These are phyloP conservation scores for Semnopithecus entellus DNA, from an alignment of 2,113 vertebrate genomes.

Conservation along the genomic window DNA sequence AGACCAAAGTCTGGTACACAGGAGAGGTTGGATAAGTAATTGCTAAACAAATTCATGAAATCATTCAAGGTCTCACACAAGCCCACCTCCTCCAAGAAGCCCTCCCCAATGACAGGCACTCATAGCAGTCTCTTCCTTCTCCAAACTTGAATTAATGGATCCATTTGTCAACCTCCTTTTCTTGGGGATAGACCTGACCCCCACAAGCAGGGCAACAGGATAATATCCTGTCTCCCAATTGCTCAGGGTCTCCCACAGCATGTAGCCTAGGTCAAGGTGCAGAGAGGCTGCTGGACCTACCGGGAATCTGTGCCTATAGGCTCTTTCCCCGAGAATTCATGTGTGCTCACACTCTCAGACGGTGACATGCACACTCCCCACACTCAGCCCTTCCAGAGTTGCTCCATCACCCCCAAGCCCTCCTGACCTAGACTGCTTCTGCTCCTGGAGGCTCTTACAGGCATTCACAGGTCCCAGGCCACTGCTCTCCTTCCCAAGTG, in stretches of 20 bases:
- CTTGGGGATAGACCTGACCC: background rate
- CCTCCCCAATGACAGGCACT: background rate
- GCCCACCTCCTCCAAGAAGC: slow-evolving; percentile 30
- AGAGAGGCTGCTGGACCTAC: background rate
- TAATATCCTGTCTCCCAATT: background rate
- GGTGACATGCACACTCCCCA: background rate
- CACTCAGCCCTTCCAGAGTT: background rate
- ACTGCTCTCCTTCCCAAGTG: background rate
- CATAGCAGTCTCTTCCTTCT: background rate
- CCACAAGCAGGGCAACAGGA: background rate
- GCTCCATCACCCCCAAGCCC: background rate
- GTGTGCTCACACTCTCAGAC: background rate
- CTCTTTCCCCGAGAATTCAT: background rate
- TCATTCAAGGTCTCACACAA: background rate
- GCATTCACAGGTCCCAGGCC: background rate
- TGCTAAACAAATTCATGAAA: background rate
- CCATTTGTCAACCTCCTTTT: background rate
- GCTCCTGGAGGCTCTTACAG: background rate
- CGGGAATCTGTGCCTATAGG: background rate
- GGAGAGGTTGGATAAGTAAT: background rate
- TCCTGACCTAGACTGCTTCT: background rate
- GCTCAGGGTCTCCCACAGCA: background rate
- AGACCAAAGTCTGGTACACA: background rate
- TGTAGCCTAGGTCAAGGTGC: background rate
- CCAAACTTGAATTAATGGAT: background rate